Base-by-base conservation (phyloP, 2,888 invertebrate genomes). In the Pelosia muscerda region DNA sequence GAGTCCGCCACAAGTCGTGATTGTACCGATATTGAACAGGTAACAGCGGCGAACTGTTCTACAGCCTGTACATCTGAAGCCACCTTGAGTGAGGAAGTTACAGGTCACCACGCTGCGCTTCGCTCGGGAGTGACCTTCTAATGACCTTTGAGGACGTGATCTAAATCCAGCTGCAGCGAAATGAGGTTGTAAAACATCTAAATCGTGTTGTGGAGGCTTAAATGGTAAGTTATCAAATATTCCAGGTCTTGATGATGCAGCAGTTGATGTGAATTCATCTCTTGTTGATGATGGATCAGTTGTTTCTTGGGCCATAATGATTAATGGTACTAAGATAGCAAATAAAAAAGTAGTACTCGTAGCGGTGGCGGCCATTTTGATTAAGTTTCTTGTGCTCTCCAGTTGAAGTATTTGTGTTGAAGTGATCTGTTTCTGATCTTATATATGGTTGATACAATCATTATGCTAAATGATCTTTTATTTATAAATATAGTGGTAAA, bases 21-120 rank as follows among this genome's bases (percentile, higher is more conserved):
- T 60, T 0, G 79, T 69, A 8, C 88, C 92, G 0, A 81, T 66
- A 76, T 88, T 87, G 69, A 72, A 83, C 1, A 78, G 65, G 15
- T 78, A 77, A 71, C 92, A 92, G 38, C 71, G 73, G 22, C 88
- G 75, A 0, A 84, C 82, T 66, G 81, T 78, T 2, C 72, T 71
- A 73, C 92, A 92, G 65, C 79, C 80, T 0, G 73, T 63, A 68
- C 92, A 84, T 34, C 15, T 73, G 23, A 23, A 55, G n/a, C 74
- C 68, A 57, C 78, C 73, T 82, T 84, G 68, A 28, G 65, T 31
- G 11, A 55, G 38, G 49, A 25, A 85, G 66, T 84, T 76, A 72
- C 84, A 84, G 22, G 49, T 62, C 2, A 81, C 63, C n/a, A 81
- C 62, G 25, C 42, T 64, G 15, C 76, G 67, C 13, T 76, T 74